These are phyloP conservation scores for Cecropterus lyciades DNA, from an alignment of 1,140 invertebrate genomes.

Conservation along the genomic window DNA sequence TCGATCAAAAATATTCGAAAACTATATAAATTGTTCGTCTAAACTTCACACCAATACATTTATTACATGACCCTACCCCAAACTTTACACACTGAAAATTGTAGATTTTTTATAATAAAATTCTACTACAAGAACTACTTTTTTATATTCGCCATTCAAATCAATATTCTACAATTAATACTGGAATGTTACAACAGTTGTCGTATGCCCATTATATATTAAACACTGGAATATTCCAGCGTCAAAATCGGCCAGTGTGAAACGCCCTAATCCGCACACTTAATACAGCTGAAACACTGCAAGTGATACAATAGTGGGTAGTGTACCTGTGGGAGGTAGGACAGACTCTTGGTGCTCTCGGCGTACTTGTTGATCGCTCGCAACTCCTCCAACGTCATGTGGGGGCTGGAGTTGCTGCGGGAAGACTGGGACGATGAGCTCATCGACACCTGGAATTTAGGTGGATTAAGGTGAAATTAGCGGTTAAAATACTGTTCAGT, in stretches of 20 bases:
- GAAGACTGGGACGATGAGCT: constrained; percentile 89
- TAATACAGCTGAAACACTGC: constrained; percentile 8
- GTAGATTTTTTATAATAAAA: too few species aligned
- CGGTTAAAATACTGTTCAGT: neutral
- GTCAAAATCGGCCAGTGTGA: neutral
- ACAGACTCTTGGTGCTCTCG: constrained; percentile 96
- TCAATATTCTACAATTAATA: too few species aligned
- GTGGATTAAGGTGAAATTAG: neutral
- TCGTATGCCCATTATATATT: too few species aligned
- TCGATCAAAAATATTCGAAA: too few species aligned
- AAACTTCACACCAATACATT: too few species aligned
- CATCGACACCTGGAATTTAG: constrained; percentile 73
- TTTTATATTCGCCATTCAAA: too few species aligned
- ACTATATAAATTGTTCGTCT: too few species aligned
- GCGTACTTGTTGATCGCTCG: constrained; percentile 94
- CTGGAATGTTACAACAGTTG: too few species aligned
- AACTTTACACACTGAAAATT: too few species aligned
- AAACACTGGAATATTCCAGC: too few species aligned
- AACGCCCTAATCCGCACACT: constrained; percentile 14
- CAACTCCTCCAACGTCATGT: constrained; percentile 93
- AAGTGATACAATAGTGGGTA: neutral
- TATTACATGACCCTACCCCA: too few species aligned
- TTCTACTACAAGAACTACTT: too few species aligned
- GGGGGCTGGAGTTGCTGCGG: constrained; percentile 85
- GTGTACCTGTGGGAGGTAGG: constrained; percentile 93